Conservation (phyloP, 2,888 invertebrate genomes). For the Sminthurinus aureus region DNA sequence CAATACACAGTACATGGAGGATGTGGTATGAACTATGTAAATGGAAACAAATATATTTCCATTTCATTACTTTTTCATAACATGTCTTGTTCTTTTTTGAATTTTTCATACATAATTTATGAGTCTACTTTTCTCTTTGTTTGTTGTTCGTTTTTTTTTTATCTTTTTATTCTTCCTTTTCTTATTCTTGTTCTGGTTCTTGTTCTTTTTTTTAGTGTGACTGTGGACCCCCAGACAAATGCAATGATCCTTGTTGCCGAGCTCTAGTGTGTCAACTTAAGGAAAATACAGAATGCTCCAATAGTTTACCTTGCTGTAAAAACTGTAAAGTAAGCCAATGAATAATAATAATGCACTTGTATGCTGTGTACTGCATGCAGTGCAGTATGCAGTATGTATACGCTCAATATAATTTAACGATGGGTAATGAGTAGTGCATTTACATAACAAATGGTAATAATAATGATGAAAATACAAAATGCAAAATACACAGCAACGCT, state of each 20-base stretch:
- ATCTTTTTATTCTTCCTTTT: too few species aligned
- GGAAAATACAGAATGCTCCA: constrained; percentile 81
- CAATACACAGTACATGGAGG: neutral
- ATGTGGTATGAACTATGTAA: neutral
- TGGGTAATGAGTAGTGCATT: neutral
- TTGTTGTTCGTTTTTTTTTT: too few species aligned
- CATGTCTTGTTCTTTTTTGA: neutral
- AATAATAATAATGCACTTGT: constrained; percentile 76
- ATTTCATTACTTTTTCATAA: too few species aligned
- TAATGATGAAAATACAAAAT: neutral
- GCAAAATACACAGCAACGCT: too few species aligned
- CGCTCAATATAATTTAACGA: neutral
- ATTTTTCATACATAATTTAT: constrained; percentile 72
- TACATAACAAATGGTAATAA: neutral
- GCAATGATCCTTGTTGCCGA: constrained; percentile 96
- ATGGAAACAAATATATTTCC: too few species aligned
- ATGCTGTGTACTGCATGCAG: constrained; percentile 81
- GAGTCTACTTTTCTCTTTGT: constrained; percentile 62
- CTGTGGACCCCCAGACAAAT: constrained; percentile 95
- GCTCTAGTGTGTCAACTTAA: constrained; percentile 95
- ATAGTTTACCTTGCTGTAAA: constrained; percentile 86
- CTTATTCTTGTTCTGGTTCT: too few species aligned
- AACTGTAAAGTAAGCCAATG: constrained; percentile 77
- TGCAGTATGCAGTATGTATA: constrained; percentile 70
- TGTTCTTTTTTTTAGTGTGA: constrained; percentile 15